These are phyloP conservation scores for Zaprionus davidi DNA, from an alignment of 1,140 invertebrate species.

Conservation along the genomic window DNA sequence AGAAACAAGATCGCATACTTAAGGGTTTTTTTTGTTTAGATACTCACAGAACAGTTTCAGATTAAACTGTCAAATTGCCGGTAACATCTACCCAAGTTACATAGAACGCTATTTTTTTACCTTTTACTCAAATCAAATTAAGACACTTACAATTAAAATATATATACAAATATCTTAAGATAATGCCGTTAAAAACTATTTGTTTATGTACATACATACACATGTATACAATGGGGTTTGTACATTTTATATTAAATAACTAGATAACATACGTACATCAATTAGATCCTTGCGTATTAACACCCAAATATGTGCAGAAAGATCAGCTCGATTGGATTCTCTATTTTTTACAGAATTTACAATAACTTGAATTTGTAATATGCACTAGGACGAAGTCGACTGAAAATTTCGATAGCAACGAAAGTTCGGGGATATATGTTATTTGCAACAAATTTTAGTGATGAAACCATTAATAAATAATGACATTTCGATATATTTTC, in stretches of 20 bases:
- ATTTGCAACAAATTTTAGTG: constrained; percentile 21
- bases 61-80: background rate
- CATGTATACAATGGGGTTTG: background rate
- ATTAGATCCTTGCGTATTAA: background rate
- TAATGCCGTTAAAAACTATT: background rate
- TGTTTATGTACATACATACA: background rate
- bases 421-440: constrained; percentile 16
- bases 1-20: background rate
- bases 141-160: background rate
- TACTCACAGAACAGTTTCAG: background rate
- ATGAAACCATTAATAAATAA: constrained; percentile 7
- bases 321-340: constrained; percentile 6
- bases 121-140: background rate
- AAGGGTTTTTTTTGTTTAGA: background rate
- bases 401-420: constrained; percentile 71
- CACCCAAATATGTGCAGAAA: constrained; percentile 7
- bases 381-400: constrained; percentile 59
- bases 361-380: constrained; percentile 59
- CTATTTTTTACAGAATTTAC: constrained; percentile 46
- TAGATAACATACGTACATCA: constrained; percentile 11
- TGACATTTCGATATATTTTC: constrained; percentile 6
- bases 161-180: background rate
- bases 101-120: background rate
- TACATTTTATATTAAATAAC: background rate
- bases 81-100: background rate